Evolutionary conservation across 1,140 invertebrate genomes (phyloP).

Genomic region (Acromyrmex echinatior): DNA sequence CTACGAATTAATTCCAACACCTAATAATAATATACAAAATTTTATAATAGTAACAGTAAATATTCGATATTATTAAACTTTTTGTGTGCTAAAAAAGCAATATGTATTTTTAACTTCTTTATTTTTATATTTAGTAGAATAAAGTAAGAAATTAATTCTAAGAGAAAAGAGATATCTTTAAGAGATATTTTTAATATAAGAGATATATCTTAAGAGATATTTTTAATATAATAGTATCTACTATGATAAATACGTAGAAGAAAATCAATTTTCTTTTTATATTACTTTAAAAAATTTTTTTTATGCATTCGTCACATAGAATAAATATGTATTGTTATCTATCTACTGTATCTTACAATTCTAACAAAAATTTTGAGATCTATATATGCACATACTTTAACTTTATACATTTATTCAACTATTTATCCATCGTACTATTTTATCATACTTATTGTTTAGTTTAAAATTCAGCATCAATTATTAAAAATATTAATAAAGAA

Average conservation of each 20-base stretch:
- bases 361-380: neutral
- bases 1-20: too few species aligned
- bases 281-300: neutral
- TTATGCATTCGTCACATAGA: neutral
- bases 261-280: neutral
- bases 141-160: neutral
- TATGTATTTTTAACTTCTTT: neutral
- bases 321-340: slow-evolving; percentile 33
- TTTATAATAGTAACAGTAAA: neutral
- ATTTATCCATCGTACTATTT: neutral
- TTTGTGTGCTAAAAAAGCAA: neutral
- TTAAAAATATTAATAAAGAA: slow-evolving; percentile 5
- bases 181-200: too few species aligned
- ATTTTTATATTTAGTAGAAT: slow-evolving; percentile 1
- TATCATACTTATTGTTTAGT: neutral
- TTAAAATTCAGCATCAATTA: slow-evolving; percentile 16
- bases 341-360: neutral
- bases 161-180: neutral
- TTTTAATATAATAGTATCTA: neutral
- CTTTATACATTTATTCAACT: neutral
- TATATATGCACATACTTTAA: neutral
- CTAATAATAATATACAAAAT: neutral
- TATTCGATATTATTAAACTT: slow-evolving; percentile 13
- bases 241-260: neutral
- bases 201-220: too few species aligned